Conservation (phyloP, 1,140 invertebrate species). For the Leguminivora glycinivorella region DNA sequence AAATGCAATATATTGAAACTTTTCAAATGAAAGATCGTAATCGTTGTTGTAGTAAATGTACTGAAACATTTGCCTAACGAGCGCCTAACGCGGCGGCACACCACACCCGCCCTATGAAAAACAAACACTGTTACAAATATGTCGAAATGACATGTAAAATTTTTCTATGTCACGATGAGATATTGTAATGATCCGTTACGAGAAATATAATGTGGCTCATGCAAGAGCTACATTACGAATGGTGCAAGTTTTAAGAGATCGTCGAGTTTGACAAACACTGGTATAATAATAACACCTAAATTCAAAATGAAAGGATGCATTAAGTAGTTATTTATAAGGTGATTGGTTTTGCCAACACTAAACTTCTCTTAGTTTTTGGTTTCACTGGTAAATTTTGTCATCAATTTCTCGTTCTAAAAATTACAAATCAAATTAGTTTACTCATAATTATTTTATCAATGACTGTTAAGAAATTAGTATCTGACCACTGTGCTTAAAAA, state of each 20-base stretch:
- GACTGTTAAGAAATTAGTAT: no score
- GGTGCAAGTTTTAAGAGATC: background rate
- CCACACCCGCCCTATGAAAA: slow-evolving; percentile 68
- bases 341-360: no score
- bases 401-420: no score
- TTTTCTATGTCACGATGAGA: slow-evolving; percentile 77
- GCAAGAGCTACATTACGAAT: slow-evolving; percentile 58
- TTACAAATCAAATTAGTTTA: no score
- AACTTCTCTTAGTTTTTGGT: no score
- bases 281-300: no score
- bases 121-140: slow-evolving; percentile 72
- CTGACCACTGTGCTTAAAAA: no score
- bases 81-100: slow-evolving; percentile 55
- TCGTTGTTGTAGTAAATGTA: slow-evolving; percentile 44
- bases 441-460: no score
- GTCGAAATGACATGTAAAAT: slow-evolving; percentile 76
- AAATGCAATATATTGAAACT: background rate
- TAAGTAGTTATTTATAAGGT: no score
- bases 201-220: slow-evolving; percentile 69
- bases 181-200: slow-evolving; percentile 76
- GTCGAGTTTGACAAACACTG: background rate
- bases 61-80: slow-evolving; percentile 44
- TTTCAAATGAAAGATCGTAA: slow-evolving; percentile 34
- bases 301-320: no score
- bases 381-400: no score